Evolutionary conservation across 2,113 vertebrate genomes (phyloP).

Genomic region (Triplophysa rosa): DNA sequence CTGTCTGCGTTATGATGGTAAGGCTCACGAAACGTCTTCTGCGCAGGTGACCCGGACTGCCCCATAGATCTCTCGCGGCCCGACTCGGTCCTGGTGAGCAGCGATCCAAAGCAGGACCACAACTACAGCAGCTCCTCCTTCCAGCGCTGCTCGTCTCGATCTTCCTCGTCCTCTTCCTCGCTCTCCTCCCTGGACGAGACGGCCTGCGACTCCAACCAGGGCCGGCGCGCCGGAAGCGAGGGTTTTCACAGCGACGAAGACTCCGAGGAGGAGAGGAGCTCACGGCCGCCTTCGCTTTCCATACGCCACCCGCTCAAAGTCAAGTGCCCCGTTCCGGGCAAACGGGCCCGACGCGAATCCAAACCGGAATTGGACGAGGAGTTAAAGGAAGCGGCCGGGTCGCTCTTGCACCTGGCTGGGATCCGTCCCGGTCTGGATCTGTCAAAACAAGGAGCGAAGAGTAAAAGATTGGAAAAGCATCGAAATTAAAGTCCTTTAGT

Average conservation of each 20-base stretch:
- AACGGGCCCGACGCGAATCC: constrained; percentile 76
- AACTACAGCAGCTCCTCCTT: constrained; percentile 91
- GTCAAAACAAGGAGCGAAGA: constrained; percentile 86
- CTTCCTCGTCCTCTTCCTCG: constrained; percentile 78
- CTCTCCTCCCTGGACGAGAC: constrained; percentile 89
- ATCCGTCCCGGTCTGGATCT: constrained; percentile 88
- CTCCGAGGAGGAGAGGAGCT: constrained; percentile 82
- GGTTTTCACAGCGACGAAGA: constrained; percentile 94
- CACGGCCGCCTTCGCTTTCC: constrained; percentile 62
- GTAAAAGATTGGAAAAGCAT: constrained; percentile 80
- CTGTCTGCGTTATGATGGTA: too few relatives aligned
- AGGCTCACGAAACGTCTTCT: not conserved
- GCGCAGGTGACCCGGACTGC: constrained; percentile 70
- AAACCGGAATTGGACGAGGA: constrained; percentile 93
- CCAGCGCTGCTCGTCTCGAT: constrained; percentile 85
- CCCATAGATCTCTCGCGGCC: constrained; percentile 76
- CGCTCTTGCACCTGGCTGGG: constrained; percentile 93
- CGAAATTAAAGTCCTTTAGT: constrained; percentile 79
- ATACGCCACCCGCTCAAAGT: constrained; percentile 66
- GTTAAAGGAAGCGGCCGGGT: constrained; percentile 94
- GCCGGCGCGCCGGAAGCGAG: constrained; percentile 83
- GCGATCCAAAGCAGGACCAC: constrained; percentile 93
- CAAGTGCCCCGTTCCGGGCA: constrained; percentile 71
- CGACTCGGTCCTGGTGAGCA: constrained; percentile 76
- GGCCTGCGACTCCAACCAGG: constrained; percentile 79